Percentiles rank a stretch among this genome's conserved stretches.
Evolutionary conservation across 2,797 vertebrate species (phyloP).

Genomic region (Sphaeramia orbicularis): DNA sequence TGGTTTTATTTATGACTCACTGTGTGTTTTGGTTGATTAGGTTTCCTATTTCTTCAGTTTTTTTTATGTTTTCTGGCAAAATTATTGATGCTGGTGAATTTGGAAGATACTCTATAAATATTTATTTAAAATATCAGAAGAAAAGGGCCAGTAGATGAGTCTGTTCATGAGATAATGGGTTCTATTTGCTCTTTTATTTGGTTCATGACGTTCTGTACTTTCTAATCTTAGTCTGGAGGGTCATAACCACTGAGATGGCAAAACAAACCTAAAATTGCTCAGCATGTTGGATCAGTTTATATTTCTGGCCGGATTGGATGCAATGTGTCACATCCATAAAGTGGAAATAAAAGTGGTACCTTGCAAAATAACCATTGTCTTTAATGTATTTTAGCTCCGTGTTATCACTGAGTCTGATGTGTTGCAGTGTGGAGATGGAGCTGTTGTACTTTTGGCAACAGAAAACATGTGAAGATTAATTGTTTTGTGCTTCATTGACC

Average conservation of each 20-base stretch:
- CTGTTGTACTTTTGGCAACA: slow-evolving; percentile 1
- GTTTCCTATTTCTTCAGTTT: too few relatives aligned
- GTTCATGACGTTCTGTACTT: slow-evolving; percentile 13
- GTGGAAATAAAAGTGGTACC: too few relatives aligned
- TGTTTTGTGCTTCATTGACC: slow-evolving; percentile 53
- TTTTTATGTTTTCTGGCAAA: too few relatives aligned
- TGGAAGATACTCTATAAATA: too few relatives aligned
- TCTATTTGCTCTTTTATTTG: background rate
- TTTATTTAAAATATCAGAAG: background rate
- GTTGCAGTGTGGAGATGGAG: background rate
- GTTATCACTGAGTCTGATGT: background rate
- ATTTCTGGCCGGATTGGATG: background rate
- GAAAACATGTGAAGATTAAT: slow-evolving; percentile 53
- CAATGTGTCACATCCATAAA: too few relatives aligned
- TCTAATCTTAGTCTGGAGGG: background rate
- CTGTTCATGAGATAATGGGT: background rate
- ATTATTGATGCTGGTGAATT: too few relatives aligned
- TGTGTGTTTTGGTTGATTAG: too few relatives aligned
- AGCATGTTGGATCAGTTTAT: background rate
- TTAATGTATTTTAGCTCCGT: too few relatives aligned
- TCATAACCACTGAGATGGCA: slow-evolving; percentile 10
- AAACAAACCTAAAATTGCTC: slow-evolving; percentile 15
- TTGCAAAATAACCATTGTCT: too few relatives aligned
- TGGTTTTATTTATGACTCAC: too few relatives aligned
- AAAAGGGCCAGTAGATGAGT: background rate